These are phyloP conservation scores for Pipa parva DNA, from an alignment of 2,113 vertebrate genomes.

Conservation along the genomic window DNA sequence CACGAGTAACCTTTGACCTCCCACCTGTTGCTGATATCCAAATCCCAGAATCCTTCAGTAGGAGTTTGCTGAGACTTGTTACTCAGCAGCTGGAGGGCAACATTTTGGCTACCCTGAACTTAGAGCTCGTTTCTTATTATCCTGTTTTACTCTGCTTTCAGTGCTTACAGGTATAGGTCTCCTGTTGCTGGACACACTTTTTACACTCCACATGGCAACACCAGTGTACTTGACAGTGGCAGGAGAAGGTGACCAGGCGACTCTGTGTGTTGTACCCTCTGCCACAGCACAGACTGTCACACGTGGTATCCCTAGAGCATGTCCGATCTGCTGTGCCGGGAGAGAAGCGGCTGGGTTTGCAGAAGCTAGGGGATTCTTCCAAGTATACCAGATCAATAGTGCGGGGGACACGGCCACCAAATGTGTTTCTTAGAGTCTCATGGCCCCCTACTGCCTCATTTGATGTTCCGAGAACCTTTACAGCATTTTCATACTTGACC, in stretches of 20 bases:
- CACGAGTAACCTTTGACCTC: neutral
- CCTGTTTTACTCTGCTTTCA: conserved; percentile 47
- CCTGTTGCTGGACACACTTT: conserved; percentile 88
- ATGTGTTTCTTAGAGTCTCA: conserved; percentile 50
- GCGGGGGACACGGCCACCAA: conserved; percentile 60
- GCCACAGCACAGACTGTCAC: conserved; percentile 91
- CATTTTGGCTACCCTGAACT: too few relatives aligned
- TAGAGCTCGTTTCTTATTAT: too few relatives aligned
- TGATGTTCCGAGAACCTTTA: conserved; percentile 86
- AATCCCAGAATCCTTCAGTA: neutral
- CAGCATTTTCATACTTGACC: conserved; percentile 77
- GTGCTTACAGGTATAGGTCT: conserved; percentile 90
- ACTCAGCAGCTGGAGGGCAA: too few relatives aligned
- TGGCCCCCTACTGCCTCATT: conserved; percentile 82
- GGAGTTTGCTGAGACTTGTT: neutral
- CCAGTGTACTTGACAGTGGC: conserved; percentile 97
- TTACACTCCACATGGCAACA: conserved; percentile 98
- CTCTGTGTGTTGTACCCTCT: conserved; percentile 94
- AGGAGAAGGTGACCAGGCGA: conserved; percentile 84
- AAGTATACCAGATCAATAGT: conserved; percentile 84
- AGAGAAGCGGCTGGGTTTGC: conserved; percentile 85
- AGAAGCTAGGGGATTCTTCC: conserved; percentile 96
- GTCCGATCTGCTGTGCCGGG: conserved; percentile 80
- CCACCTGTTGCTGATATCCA: neutral
- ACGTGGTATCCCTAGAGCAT: conserved; percentile 87